These are phyloP conservation scores for Antheraea pernyi DNA, from an alignment of 1,140 invertebrate species.

Conservation along the genomic window DNA sequence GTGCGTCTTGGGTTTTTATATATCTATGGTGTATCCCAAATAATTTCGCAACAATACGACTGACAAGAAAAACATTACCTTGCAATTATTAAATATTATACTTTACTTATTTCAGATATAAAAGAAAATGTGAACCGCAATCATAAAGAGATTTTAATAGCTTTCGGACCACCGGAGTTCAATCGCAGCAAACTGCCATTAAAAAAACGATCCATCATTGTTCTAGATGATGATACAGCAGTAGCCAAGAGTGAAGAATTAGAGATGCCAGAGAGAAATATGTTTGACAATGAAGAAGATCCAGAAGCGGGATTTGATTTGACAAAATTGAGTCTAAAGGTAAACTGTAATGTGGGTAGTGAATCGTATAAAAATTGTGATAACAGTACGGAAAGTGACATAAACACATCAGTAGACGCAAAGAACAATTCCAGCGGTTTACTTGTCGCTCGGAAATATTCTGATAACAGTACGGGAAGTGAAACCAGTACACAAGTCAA, in stretches of 20 bases:
- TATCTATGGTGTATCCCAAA: too few species aligned
- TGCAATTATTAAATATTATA: not conserved
- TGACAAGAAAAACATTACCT: too few species aligned
- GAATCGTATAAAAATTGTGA: not conserved
- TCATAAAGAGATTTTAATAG: not conserved
- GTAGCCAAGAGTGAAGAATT: not conserved
- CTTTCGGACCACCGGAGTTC: not conserved
- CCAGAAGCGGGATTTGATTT: conserved; percentile 37
- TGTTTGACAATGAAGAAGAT: conserved; percentile 28
- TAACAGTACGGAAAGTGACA: not conserved
- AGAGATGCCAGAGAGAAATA: conserved; percentile 15
- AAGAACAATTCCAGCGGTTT: not conserved
- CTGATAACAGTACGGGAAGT: too few species aligned
- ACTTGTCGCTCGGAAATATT: not conserved
- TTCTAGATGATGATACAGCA: not conserved
- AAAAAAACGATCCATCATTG: not conserved
- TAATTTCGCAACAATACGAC: too few species aligned
- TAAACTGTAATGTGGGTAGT: conserved; percentile 7
- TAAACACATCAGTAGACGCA: not conserved
- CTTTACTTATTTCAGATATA: not conserved
- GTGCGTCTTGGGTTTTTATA: too few species aligned
- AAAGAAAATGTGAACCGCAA: not conserved
- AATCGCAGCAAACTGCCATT: not conserved
- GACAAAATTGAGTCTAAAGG: conserved; percentile 34
- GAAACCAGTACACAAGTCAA: not conserved